Percentiles rank a stretch among this genome's conserved stretches.
Conservation (phyloP, 2,113 vertebrate genomes). For the Neoarius graeffei region DNA sequence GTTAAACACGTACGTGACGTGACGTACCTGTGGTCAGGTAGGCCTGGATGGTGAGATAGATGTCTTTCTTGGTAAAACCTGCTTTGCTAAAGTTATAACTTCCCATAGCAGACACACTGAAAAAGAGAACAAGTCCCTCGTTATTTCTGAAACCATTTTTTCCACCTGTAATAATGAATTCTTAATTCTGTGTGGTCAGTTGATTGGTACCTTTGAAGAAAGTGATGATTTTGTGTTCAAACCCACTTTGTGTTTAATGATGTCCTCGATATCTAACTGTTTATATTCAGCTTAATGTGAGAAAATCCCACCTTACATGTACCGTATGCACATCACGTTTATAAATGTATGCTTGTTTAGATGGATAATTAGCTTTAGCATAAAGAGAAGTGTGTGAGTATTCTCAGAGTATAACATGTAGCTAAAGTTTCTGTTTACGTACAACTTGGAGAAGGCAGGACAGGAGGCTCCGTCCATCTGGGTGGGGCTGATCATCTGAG, state of each 20-base stretch:
- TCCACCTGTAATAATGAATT: not conserved
- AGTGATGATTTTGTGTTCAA: not conserved
- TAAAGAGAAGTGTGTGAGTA: not conserved
- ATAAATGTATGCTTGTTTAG: not conserved
- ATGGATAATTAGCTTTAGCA: not conserved
- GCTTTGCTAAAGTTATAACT: conserved; percentile 56
- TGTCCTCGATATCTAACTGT: not conserved
- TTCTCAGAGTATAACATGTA: not conserved
- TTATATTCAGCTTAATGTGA: not conserved
- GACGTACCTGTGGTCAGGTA: conserved; percentile 69
- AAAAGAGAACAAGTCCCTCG: not conserved
- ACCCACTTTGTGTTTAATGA: not conserved
- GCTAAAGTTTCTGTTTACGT: conserved; percentile 35
- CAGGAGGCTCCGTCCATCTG: conserved; percentile 63
- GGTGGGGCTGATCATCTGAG: conserved; percentile 59
- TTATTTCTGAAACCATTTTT: not conserved
- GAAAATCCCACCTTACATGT: not conserved
- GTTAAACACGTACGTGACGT: not conserved
- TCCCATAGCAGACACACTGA: conserved; percentile 65
- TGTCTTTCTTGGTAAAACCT: conserved; percentile 57
- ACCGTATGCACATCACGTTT: not conserved
- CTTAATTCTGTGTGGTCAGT: not conserved
- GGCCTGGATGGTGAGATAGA: conserved; percentile 63
- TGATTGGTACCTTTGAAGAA: not conserved
- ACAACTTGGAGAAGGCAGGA: conserved; percentile 70